Percentiles rank a stretch among this genome's conserved stretches.
Conservation (phyloP, 2,888 invertebrate species). For the Pimpla rufipes region DNA sequence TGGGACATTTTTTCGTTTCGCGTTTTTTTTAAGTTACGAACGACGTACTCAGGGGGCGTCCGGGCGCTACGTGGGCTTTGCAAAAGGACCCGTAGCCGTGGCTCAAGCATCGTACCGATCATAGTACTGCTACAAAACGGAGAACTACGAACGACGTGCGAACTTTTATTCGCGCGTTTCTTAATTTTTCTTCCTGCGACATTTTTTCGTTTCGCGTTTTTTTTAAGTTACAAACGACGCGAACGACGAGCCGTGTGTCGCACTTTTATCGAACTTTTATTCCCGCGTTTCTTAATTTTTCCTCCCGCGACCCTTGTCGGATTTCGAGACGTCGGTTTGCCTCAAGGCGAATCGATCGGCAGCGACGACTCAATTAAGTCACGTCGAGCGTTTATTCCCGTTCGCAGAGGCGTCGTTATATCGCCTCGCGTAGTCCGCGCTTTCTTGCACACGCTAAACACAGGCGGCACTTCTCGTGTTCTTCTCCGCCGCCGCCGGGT, state of each 20-base stretch:
- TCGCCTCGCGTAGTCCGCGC: slow-evolving; percentile 33
- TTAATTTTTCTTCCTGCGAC: not conserved
- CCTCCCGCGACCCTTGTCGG: no score
- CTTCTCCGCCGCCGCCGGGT: slow-evolving; percentile 24
- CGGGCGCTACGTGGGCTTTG: no score
- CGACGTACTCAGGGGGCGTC: no score
- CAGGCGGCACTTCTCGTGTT: not conserved
- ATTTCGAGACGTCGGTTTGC: slow-evolving; percentile 27
- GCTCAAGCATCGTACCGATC: no score
- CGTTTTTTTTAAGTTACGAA: no score
- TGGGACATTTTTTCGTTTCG: no score
- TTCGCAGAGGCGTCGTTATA: slow-evolving; percentile 56
- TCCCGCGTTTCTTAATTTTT: not conserved
- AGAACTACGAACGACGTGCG: no score
- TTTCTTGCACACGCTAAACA: slow-evolving; percentile 17
- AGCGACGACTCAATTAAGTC: slow-evolving; percentile 56
- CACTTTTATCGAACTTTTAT: no score
- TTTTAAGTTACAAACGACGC: not conserved
- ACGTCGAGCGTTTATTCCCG: slow-evolving; percentile 32
- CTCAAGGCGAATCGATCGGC: slow-evolving; percentile 37
- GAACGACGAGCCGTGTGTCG: no score
- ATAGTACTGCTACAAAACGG: no score
- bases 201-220: not conserved
- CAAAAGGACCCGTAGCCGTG: no score
- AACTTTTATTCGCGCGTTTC: no score